Evolutionary conservation across 1,140 invertebrate species (phyloP), one percentile per base, ranked within the genome.

Genomic region (Apis florea): DNA sequence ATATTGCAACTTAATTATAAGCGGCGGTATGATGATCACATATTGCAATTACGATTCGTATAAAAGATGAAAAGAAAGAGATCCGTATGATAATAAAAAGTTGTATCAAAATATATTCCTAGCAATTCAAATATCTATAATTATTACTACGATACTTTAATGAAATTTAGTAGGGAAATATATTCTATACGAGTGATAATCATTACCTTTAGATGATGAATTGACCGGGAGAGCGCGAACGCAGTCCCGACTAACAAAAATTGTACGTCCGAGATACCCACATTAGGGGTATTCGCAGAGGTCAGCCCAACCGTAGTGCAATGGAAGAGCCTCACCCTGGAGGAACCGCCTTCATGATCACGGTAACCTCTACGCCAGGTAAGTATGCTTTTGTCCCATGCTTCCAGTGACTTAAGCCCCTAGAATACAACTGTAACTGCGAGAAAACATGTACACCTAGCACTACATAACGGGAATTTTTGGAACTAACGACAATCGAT

Each of bases 271-370:
- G 86, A 88, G 86, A 88, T 88, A 88, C 82, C 86, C 86, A 88
- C 86, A 84, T 88, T 88, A 88, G 86, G 85, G 82, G 79, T 82
- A 88, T 88, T 88, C 86, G 85, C 86, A 88, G 93, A 93, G 91
- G 94, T 95, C 95, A 95, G 91, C 94, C 93, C 90, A 89, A 91
- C 93, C 95, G 92, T 85, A 93, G 95, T 95, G 95, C 94, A 95
- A 95, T 95, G 95, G 93, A 85, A 90, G 90, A 94, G 95, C 92
- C 95, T 95, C 95, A 88, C 93, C 94, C 95, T 95, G 95, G 94
- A 94, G 94, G 93, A 95, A 95, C 95, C 95, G 92, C 95, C 95
- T 96, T 95, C 84, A 26, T 95, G 95, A 95, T 95, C 95, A 95
- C 92, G 94, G 94, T 95, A 93, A 92, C 94, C 94, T 95, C 95